Percentiles rank a stretch among this genome's conserved stretches.
phyloP scores from a whole-genome alignment of 64 coral and sea anemone genomes.

The Catalaphyllia jardinei region DNA sequence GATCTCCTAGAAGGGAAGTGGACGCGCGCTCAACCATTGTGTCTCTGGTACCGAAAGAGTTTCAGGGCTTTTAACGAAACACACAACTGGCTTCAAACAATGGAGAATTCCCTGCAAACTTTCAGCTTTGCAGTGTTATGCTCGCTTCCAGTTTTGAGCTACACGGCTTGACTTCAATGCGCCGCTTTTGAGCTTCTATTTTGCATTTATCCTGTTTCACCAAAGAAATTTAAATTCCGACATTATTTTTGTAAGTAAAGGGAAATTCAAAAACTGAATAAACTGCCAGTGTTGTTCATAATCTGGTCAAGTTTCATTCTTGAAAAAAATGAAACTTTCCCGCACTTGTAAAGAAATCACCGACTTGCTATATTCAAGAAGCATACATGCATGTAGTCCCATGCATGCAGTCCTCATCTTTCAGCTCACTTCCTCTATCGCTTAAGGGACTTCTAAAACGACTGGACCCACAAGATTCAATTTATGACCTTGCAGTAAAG shows the following conservation, averaged over 20 bases:
- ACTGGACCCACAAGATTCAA: no score
- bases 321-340: background rate
- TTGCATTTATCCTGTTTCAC: background rate
- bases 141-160: background rate
- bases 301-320: background rate
- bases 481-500: no score
- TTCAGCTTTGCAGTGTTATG: conserved; percentile 19
- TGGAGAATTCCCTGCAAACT: background rate
- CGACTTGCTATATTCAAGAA: no score
- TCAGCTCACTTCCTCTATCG: no score
- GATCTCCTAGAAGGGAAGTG: conserved; percentile 12
- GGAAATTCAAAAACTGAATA: background rate
- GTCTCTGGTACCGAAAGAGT: conserved; percentile 27
- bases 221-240: background rate
- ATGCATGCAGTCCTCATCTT: no score
- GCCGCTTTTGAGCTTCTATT: background rate
- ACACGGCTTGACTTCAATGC: background rate
- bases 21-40: conserved; percentile 46
- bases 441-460: no score
- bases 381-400: no score
- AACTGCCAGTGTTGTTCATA: background rate
- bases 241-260: background rate
- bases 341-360: no score
- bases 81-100: background rate
- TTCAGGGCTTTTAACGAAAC: conserved; percentile 15